These are phyloP conservation scores for Drosophila mulleri DNA, from an alignment of 2,888 invertebrate species.

Conservation along the genomic window DNA sequence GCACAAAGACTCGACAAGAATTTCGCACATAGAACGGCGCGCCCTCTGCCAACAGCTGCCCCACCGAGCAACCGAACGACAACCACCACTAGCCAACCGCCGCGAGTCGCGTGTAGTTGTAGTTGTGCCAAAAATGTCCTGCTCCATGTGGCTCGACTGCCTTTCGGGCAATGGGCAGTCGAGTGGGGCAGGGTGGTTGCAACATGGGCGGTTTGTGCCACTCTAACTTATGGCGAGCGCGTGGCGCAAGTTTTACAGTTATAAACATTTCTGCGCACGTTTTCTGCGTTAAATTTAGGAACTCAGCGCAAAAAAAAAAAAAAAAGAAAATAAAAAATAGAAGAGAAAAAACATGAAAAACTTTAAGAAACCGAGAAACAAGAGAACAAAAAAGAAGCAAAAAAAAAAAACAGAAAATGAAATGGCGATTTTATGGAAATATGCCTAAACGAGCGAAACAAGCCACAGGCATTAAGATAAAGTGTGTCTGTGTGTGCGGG, in stretches of 20 bases:
- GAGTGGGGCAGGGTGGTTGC: conserved; percentile 18
- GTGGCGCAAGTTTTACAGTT: conserved; percentile 67
- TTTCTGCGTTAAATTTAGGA: conserved; percentile 63
- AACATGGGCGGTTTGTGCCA: conserved; percentile 12
- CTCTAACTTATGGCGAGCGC: conserved; percentile 63
- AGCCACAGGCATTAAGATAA: conserved; percentile 34
- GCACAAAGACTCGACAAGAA: conserved; percentile 62
- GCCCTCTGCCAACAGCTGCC: conserved; percentile 13
- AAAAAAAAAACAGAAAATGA: conserved; percentile 26
- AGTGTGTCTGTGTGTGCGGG: conserved; percentile 3
- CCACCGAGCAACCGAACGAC: neutral
- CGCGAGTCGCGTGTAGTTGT: neutral
- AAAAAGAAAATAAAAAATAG: neutral
- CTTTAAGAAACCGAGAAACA: conserved; percentile 21
- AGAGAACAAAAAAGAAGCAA: neutral
- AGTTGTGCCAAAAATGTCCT: conserved; percentile 67
- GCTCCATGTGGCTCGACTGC: conserved; percentile 27
- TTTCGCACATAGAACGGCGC: conserved; percentile 67
- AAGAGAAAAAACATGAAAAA: conserved; percentile 2
- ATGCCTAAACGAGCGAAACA: conserved; percentile 36
- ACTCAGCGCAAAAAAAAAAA: neutral
- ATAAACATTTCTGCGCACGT: conserved; percentile 74
- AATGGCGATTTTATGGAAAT: conserved; percentile 60
- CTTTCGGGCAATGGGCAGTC: conserved; percentile 5
- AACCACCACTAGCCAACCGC: neutral